Evolutionary conservation across 2,113 vertebrate genomes (phyloP), one percentile per base, ranked within the genome.

Genomic region (Dinomys branickii): DNA sequence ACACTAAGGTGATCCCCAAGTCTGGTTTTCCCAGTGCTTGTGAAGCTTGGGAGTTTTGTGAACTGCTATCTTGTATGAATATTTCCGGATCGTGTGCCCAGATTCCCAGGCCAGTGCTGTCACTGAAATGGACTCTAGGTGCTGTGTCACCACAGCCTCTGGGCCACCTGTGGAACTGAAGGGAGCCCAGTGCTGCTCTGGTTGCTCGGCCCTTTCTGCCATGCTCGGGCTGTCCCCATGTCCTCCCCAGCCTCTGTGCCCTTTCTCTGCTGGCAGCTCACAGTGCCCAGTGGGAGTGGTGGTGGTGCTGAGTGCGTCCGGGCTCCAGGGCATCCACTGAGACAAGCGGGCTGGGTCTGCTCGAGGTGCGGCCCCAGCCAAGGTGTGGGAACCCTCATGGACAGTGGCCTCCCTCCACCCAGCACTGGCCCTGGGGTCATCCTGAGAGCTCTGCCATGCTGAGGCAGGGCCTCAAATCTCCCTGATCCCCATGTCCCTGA

Each of bases 111-210:
- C 7, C 4, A 8, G 9, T 3, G 24, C 69, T 20, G 28, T 26
- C 41, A 3, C 22, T 28, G 13, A 5, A 47, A 14, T 3, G 35
- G 54, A 4, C 17, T 19, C 4, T 4, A 59, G 13, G 47, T 4
- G 50, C 6, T 0, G 0, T 0, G 30, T 11, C 35, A 11, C 16
- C 0, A 3, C 9, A 14, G 58, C 22, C 10, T 0, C 54, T 13
- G 3, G 78, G 58, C 5, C 20, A 4, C 30, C 10, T 52, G 5
- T 0, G 7, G 84, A 11, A 1, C 11, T 67, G 1, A 1, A 75
- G 3, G 28, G 28, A 38, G 1, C 3, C 56, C 50, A 12, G 7
- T 73, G 14, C n/a, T 0, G 6, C 19, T 9, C 54, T 35, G 41
- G 69, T 6, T 8, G 22, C 16, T 10, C 28, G 22, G 0, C 35